A percentile compares a stretch with the other conserved stretches of the same genome.
Conservation (phyloP, 2,113 vertebrate genomes). For the Oreochromis aureus region DNA sequence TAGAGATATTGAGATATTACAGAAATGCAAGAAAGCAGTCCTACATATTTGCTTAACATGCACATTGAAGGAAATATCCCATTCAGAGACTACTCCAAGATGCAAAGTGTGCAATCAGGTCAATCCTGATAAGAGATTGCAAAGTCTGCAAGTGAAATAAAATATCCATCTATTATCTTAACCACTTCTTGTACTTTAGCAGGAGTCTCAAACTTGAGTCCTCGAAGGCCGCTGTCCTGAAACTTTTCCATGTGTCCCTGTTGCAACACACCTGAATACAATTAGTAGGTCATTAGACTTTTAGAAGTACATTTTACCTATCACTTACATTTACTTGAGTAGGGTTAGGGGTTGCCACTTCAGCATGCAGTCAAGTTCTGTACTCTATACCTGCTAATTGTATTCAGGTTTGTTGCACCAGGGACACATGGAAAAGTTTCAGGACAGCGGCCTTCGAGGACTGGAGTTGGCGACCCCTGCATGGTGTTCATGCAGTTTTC, state of each 20-base stretch:
- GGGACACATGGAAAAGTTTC: not conserved
- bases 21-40: not conserved
- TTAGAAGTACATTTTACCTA: too few species aligned
- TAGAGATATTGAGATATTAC: not conserved
- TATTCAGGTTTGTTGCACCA: not conserved
- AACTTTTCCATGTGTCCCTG: too few species aligned
- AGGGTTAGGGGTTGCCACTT: not conserved
- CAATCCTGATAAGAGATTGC: not conserved
- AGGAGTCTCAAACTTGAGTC: too few species aligned
- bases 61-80: not conserved
- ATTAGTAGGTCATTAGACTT: too few species aligned
- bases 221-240: rapidly evolving
- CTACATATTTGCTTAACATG: not conserved
- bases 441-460: not conserved
- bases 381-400: not conserved
- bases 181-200: not conserved
- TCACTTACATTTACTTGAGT: not conserved
- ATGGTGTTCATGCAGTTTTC: not conserved
- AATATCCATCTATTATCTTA: not conserved
- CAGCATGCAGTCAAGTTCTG: not conserved
- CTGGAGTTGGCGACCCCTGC: not conserved
- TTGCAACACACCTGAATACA: too few species aligned
- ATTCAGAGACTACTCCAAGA: not conserved
- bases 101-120: not conserved
- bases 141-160: not conserved